Conservation (phyloP, 2,888 invertebrate species). For the Andrena praecox region DNA sequence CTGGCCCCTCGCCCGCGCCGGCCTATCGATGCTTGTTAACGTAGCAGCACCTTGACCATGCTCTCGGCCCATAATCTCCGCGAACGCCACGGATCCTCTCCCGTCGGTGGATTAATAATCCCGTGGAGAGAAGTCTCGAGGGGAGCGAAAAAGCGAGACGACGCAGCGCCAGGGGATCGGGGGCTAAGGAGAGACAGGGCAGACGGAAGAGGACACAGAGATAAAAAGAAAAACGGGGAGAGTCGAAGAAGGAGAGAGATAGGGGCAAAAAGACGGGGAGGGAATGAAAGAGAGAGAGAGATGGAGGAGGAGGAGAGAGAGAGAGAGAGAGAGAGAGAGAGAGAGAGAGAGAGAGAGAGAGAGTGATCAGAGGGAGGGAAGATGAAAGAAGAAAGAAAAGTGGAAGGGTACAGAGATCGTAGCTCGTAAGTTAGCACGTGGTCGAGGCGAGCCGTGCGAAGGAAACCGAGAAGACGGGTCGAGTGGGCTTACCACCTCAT, state of each 20-base stretch:
- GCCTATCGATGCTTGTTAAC: constrained; percentile 70
- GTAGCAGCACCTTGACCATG: constrained; percentile 69
- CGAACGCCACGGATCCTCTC: constrained; percentile 70
- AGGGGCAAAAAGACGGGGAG: constrained; percentile 33
- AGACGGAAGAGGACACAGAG: constrained; percentile 55
- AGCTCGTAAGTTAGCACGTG: constrained; percentile 84
- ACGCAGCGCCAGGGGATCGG: constrained; percentile 34
- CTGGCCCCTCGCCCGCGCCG: constrained; percentile 21
- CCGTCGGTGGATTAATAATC: constrained; percentile 72
- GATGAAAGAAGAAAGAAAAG: constrained; percentile 67
- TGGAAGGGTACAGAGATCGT: constrained; percentile 77
- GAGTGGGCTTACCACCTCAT: constrained; percentile 75
- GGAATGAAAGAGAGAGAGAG: background rate
- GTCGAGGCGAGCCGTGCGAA: constrained; percentile 76
- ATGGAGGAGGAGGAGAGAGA: background rate
- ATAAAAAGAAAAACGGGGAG: constrained; percentile 28
- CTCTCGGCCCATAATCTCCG: constrained; percentile 68
- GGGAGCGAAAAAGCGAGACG: constrained; percentile 65
- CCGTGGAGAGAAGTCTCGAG: constrained; percentile 53
- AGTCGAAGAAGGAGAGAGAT: constrained; percentile 33
- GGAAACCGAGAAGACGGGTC: constrained; percentile 74
- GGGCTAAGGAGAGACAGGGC: constrained; percentile 52
- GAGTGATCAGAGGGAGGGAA: constrained; percentile 21
- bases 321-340: background rate
- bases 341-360: background rate